These are phyloP conservation scores for Xerus rutilus DNA, from an alignment of 2,797 vertebrate species.

Conservation along the genomic window DNA sequence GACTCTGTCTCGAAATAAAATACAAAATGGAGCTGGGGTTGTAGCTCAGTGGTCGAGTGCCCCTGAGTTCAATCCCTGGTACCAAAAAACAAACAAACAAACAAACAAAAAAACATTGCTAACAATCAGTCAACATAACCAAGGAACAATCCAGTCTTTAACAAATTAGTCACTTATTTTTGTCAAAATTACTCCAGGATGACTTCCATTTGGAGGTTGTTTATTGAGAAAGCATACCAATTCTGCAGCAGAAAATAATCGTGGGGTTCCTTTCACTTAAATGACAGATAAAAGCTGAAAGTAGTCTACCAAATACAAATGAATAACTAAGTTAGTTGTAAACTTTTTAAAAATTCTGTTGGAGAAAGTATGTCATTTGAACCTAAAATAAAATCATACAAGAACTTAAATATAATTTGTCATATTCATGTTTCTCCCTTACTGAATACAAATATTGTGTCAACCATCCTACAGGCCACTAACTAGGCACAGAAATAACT, in stretches of 20 bases:
- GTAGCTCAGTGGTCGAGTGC: too few relatives aligned
- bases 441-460: neutral
- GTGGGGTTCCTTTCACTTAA: neutral
- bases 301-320: neutral
- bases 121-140: neutral
- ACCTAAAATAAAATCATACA: neutral
- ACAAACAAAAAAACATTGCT: too few relatives aligned
- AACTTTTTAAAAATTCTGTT: neutral
- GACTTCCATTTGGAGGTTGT: neutral
- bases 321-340: neutral
- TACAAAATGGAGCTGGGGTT: too few relatives aligned
- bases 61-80: too few relatives aligned
- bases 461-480: neutral
- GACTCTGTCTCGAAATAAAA: too few relatives aligned
- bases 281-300: neutral
- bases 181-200: neutral
- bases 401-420: neutral
- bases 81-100: too few relatives aligned
- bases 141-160: neutral
- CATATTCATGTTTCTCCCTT: neutral
- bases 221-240: neutral
- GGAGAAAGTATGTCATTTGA: neutral
- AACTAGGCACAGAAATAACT: neutral
- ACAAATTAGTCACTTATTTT: neutral
- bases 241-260: neutral